Conservation (phyloP, 1,140 invertebrate genomes). For the Lordiphosa collinella region DNA sequence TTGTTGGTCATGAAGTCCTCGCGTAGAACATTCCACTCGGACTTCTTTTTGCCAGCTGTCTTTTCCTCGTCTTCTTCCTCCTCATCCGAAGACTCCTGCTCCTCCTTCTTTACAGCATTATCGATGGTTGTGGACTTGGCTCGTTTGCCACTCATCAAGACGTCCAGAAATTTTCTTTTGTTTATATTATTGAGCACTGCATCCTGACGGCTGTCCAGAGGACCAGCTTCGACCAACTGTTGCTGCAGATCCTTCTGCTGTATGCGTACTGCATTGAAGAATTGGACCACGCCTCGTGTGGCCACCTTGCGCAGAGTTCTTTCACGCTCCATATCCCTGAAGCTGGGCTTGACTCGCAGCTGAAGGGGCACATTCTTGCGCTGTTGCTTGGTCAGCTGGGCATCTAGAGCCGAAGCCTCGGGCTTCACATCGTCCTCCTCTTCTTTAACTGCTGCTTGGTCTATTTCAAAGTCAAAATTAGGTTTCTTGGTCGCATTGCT, state of each 20-base stretch:
- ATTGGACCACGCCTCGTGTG: constrained; percentile 93
- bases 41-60: constrained; percentile 59
- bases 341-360: constrained; percentile 87
- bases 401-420: constrained; percentile 59
- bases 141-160: constrained; percentile 86
- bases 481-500: constrained; percentile 11
- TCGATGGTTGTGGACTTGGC: constrained; percentile 83
- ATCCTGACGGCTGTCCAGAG: constrained; percentile 89
- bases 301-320: constrained; percentile 89
- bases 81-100: constrained; percentile 73
- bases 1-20: constrained; percentile 94
- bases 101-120: constrained; percentile 80
- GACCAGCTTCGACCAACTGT: constrained; percentile 86
- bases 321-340: constrained; percentile 87
- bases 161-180: constrained; percentile 90
- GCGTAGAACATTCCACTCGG: constrained; percentile 83
- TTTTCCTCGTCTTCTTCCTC: constrained; percentile 17
- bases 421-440: constrained; percentile 79
- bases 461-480: constrained; percentile 80
- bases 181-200: constrained; percentile 90
- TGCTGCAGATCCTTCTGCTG: constrained; percentile 90
- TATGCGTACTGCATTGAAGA: constrained; percentile 93
- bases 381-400: constrained; percentile 52
- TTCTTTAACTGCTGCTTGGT: constrained; percentile 79
- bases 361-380: constrained; percentile 83